phyloP scores from a whole-genome alignment of 2,113 vertebrate species.

The Ifrita kowaldi region DNA sequence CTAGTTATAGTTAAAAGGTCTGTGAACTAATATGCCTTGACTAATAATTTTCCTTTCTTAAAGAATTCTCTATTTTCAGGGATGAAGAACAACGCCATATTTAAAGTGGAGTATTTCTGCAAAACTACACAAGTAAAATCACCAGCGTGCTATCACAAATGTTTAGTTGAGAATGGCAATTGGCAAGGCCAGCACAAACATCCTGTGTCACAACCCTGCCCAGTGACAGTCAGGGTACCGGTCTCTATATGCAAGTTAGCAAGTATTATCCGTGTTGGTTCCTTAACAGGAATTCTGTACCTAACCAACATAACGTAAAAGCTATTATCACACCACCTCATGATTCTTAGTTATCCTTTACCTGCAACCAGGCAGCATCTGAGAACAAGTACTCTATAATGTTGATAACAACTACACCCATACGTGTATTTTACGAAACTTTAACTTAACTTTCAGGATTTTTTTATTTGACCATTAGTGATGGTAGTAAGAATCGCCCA shows the following conservation, averaged over 20 bases:
- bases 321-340: neutral
- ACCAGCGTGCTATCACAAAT: neutral
- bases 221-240: neutral
- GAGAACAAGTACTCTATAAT: neutral
- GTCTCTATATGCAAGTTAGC: accelerated
- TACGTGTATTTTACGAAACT: accelerated
- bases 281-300: neutral
- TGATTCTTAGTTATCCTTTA: neutral
- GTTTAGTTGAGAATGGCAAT: neutral
- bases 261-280: neutral
- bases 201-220: neutral
- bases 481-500: accelerated
- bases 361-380: neutral
- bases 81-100: accelerated
- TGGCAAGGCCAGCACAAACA: neutral
- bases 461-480: neutral
- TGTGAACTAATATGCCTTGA: neutral
- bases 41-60: neutral
- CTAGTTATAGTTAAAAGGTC: neutral
- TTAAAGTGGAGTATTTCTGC: neutral
- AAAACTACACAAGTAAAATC: neutral
- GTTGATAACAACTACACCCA: neutral
- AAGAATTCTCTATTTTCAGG: neutral
- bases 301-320: neutral
- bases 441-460: neutral